Base-by-base conservation (phyloP, 2,113 vertebrate genomes). In the Cisticola juncidis region DNA sequence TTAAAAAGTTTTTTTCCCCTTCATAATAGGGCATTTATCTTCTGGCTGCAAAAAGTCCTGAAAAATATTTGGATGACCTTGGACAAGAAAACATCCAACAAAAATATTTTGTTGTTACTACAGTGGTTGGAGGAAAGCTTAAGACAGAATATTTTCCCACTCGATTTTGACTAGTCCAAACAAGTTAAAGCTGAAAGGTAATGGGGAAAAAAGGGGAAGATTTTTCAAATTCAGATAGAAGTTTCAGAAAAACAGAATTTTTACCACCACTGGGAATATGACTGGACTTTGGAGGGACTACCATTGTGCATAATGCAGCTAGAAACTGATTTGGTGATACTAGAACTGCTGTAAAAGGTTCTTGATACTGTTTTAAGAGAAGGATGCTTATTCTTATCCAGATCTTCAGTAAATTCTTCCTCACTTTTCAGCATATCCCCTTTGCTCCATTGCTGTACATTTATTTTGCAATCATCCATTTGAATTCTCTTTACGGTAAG, bases 91-190 rank as follows among this genome's bases (percentile, higher is more conserved):
- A 70, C 21, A 64, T 61, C 26, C 68, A 81, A 82, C 65, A 83
- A 93, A 93, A 88, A 91, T 89, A 84, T 79, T 71, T 78, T 70
- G 24, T 26, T 79, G 25, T 62, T 94, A 61, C 51, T 84, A 57
- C 56, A 70, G 47, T 0, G 0, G 47, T 16, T 80, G 33, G 13
- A 90, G 20, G 35, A 82, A 95, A 88, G 36, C 22, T 79, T 81
- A 89, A 90, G 48, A 44, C 7, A 61, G 21, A 58, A 31, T 71
- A 61, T 81, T 76, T 83, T 81, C 20, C 60, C 60, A 61, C 31
- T 77, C 3, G 2, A 45, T 66, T 89, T 88, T 73, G 50, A 48
- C 12, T 47, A 10, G 18, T 72, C 7, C 65, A 57, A 69, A 9
- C 17, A 85, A 88, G 18, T 35, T 8, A 92, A 40, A 54, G 10